Evolutionary conservation across 1,140 invertebrate species (phyloP).

Genomic region (Pentalonia nigronervosa): DNA sequence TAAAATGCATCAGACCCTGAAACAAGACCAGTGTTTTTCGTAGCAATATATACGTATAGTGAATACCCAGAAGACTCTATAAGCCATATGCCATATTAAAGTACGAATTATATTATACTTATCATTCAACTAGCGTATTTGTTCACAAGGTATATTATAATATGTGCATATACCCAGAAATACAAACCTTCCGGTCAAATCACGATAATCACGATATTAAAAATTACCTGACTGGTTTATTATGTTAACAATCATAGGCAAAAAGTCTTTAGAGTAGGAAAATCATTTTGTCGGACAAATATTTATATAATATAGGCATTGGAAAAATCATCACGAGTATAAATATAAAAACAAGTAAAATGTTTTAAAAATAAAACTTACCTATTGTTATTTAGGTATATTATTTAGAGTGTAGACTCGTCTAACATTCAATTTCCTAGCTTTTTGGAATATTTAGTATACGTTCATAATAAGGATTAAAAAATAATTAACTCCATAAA

Average conservation of each 20-base stretch:
- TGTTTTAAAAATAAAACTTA: too few relatives aligned
- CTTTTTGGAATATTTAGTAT: too few relatives aligned
- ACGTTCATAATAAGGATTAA: too few relatives aligned
- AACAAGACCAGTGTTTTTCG: background rate
- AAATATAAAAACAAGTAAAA: too few relatives aligned
- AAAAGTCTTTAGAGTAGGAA: background rate
- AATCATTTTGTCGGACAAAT: background rate
- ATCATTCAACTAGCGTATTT: background rate
- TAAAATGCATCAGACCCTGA: constrained; percentile 31
- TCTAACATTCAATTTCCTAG: too few relatives aligned
- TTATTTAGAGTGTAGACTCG: too few relatives aligned
- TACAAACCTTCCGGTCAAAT: background rate
- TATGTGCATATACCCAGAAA: background rate
- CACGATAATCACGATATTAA: background rate
- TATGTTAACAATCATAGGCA: background rate
- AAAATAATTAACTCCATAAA: too few relatives aligned
- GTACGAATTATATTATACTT: background rate
- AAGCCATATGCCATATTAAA: background rate
- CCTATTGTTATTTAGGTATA: too few relatives aligned
- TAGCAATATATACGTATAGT: background rate
- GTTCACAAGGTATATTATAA: background rate
- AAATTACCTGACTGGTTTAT: background rate
- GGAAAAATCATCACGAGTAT: background rate
- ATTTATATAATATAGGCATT: background rate
- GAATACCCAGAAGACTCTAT: background rate